Base-by-base conservation (phyloP, 2,888 invertebrate species). In the Agrypnus murinus region DNA sequence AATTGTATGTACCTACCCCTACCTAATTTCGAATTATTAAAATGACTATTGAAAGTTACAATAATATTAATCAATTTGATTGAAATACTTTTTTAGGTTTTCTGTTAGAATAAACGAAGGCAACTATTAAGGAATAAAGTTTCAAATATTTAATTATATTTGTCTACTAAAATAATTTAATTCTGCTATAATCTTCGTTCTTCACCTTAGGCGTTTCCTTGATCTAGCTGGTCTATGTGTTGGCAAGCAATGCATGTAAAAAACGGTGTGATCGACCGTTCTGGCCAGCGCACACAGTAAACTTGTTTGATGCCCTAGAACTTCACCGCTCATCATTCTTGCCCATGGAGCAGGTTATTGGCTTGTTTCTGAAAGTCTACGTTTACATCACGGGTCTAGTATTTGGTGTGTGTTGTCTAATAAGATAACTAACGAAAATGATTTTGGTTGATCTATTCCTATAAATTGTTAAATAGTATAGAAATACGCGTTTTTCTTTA, bases 251-350 rank as follows among this genome's bases (percentile, higher is more conserved):
- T 73, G 74, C 69, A 71, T 74, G 62, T 69, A 73, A 72, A 73
- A 73, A 70, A 76, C 79, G 81, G 81, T 82, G 84, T 84, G 83
- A 84, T 84, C 84, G 83, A 84, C 84, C 84, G 84, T 83, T 84
- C 82, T 82, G 82, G 81, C 80, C 79, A 81, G 77, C 82, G 81
- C 79, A 76, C 81, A 81, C 81, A 75, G 78, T 77, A 78, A 81
- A 81, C 81, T 80, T 76, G 81, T 81, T 81, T 79, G 77, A 72
- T 80, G 81, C 76, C 79, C 79, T 78, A 79, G 79, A 78, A 77
- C 77, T 77, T 78, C 74, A 74, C 74, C 74, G 71, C 69, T 72
- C 72, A 72, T 72, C 72, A 72, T 72, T 72, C 72, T 72, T 72
- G 69, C 67, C 67, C 72, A 69, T 69, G 71, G 64, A 72, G 72